Evolutionary conservation across 2,113 vertebrate genomes (phyloP), one percentile per base, ranked within the genome.

Genomic region (Podarcis cretensis): DNA sequence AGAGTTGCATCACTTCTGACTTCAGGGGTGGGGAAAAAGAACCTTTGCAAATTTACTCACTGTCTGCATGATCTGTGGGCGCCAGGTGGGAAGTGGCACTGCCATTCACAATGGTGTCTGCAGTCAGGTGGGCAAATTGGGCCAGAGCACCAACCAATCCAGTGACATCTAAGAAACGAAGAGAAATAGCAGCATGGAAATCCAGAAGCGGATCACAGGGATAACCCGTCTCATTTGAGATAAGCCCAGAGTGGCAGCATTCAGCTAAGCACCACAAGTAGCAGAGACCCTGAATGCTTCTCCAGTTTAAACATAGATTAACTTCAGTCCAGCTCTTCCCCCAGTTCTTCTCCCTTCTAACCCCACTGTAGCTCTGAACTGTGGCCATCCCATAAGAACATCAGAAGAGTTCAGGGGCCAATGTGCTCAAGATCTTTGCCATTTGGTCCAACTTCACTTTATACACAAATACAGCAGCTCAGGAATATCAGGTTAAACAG

Each of bases 21-120:
- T 63, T 18, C 59, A 63, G 59, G 5, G 48, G 5, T 16, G 18
- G 54, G 7, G 66, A 35, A 23, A 0, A 0, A 84, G 5, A 25
- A 32, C 1, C 3, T 12, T 6, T 0, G 0, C 1, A 2, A 30
- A 3, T 12, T 0, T 0, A 95, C 98, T 98, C 96, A 99, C 99
- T 96, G 96, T 99, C 99, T 0, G 98, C 98, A 0, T 98, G 98
- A 96, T 99, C 98, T 0, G 97, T 98, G 88, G 98, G 98, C 0
- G 99, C 99, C 96, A 98, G 97, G 96, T 99, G 98, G 20, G 99
- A 97, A 0, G 98, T 99, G 81, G 98, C 98, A 0, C 98, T 97
- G 89, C 98, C 99, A 0, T 99, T 98, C 69, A 98, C 76, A 1
- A 99, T 99, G 81, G 98, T 97, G 92, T 99, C 98, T 0, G 98